Percentiles rank a stretch among this genome's conserved stretches.
phyloP scores from a whole-genome alignment of 2,797 vertebrate species.

The Spondyliosoma cantharus region DNA sequence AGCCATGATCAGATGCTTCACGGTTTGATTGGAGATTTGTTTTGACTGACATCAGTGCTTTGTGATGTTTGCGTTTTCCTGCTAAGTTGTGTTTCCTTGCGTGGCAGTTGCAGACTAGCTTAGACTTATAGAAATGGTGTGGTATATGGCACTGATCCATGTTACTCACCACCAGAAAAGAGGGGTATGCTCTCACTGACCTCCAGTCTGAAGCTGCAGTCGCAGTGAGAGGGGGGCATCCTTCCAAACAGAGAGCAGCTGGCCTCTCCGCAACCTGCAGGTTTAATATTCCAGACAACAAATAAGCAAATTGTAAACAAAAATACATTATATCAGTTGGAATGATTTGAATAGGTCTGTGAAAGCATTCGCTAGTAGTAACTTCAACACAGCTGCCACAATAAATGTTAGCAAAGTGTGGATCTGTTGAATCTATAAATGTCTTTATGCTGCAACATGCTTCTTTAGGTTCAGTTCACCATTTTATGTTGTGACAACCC shows the following conservation, averaged over 20 bases:
- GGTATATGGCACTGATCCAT: background rate
- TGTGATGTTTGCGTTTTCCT: background rate
- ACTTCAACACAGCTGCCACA: no score
- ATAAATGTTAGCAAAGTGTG: no score
- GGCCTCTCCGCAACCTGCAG: constrained; percentile 61
- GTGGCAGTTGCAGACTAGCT: background rate
- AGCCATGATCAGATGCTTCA: background rate
- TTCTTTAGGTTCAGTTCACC: no score
- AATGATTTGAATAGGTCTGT: no score
- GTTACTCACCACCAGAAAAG: background rate
- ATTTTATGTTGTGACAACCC: no score
- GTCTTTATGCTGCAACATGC: no score
- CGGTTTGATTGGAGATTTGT: background rate
- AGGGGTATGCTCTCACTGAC: constrained; percentile 30
- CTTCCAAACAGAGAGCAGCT: constrained; percentile 30
- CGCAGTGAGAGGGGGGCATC: constrained; percentile 24
- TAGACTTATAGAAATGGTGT: background rate
- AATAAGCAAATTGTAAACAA: no score
- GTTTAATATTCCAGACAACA: constrained; percentile 53
- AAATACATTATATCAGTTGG: no score
- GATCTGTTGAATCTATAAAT: no score
- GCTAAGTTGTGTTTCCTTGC: background rate
- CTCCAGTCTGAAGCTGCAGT: constrained; percentile 52
- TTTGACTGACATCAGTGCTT: background rate
- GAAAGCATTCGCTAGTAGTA: no score